Evolutionary conservation across 2,888 invertebrate species (phyloP), one percentile per base, ranked within the genome.

Genomic region (Eupithecia subfuscata): DNA sequence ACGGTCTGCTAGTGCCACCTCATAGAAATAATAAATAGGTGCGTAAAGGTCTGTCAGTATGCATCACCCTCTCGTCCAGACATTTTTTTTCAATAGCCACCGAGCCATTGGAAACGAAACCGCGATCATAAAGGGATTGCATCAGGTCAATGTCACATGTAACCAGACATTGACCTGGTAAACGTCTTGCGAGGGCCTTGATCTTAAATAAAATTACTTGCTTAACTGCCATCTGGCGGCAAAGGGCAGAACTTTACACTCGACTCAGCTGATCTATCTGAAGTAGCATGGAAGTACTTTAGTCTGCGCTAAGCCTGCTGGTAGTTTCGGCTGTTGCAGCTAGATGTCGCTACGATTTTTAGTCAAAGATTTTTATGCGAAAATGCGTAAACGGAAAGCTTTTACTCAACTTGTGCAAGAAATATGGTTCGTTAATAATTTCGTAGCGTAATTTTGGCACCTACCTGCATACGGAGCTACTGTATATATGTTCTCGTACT

Each of bases 111-210:
- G 14, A 60, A 60, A 14, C 60, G 60, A 25, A 60, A 60, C 60
- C 60, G 60, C 11, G 11, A 11, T 56, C 9, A n/a, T 25, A 60
- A 60, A 60, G 60, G 25, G 25, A 25, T 25, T 60, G 25, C 25
- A 25, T 16, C 64, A 64, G 69, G 75, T 69, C 75, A 75, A 60
- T 60, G 60, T 60, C 60, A 60, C 60, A 60, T 71, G 71, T 64
- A 18, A 34, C 64, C 64, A 64, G 64, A 18, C 64, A 64, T 64
- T 64, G 64, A 64, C 64, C 64, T 16, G 64, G 22, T 25, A 22
- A 56, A 56, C 22, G 56, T 22, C 11, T 22, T 56, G 60, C 60
- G 52, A 56, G 25, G 60, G 60, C 25, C 25, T 60, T 60, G 60
- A 22, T 56, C 52, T 11, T 56, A 22, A 56, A 56, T 56, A 56